Evolutionary conservation across 2,797 vertebrate genomes (phyloP).

Genomic region (Lophotriccus pileatus): DNA sequence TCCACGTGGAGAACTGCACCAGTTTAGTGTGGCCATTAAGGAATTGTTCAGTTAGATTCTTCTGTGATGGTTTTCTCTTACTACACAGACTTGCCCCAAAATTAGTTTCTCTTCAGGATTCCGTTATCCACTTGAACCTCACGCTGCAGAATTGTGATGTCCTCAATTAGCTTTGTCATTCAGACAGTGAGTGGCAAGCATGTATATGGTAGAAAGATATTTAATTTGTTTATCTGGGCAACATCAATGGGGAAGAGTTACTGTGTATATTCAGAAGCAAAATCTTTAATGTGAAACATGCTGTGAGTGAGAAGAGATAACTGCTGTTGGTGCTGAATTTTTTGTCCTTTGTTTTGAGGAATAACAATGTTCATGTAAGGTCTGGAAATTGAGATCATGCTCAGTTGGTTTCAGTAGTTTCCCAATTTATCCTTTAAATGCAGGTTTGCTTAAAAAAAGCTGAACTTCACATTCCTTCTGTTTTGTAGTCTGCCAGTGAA

Average conservation of each 20-base stretch:
- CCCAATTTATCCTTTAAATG: neutral
- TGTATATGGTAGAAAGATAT: neutral
- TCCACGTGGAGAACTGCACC: neutral
- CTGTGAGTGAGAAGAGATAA: neutral
- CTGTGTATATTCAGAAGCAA: neutral
- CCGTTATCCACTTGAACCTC: neutral
- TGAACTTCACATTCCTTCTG: neutral
- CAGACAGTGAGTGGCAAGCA: neutral
- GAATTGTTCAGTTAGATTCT: neutral
- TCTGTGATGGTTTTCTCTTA: neutral
- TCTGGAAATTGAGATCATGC: neutral
- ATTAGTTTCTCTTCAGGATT: neutral
- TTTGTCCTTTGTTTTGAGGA: neutral
- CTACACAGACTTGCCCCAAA: rapidly evolving
- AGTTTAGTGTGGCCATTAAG: neutral
- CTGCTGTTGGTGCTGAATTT: neutral
- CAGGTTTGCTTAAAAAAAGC: neutral
- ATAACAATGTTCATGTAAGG: neutral
- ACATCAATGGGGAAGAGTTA: neutral
- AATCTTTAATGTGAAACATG: neutral
- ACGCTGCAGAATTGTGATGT: neutral
- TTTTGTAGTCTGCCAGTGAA: constrained; percentile 88
- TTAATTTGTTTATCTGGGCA: neutral
- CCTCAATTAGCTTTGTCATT: neutral
- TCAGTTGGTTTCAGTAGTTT: neutral